These are phyloP conservation scores for Macrostomum lignano DNA, from an alignment of 1,140 invertebrate species.

Conservation along the genomic window DNA sequence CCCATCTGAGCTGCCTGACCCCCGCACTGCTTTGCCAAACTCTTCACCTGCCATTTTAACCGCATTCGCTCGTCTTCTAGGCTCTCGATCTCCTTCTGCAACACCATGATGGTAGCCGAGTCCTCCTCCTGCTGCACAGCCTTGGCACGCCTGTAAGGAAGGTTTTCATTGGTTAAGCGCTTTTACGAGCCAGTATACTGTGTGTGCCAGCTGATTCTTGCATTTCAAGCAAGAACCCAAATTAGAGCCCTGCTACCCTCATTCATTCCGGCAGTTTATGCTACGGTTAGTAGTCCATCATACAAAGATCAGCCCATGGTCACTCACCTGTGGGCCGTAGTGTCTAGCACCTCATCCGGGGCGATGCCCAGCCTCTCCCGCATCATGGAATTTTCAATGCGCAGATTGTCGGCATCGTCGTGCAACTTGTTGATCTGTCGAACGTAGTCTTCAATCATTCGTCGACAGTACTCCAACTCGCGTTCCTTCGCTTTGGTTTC, in stretches of 20 bases:
- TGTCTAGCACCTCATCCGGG: slow-evolving; percentile 30
- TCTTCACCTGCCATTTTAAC: slow-evolving; percentile 23
- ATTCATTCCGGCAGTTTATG: too few species aligned
- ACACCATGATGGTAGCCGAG: slow-evolving; percentile 20
- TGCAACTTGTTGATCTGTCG: slow-evolving; percentile 36
- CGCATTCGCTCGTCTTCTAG: slow-evolving; percentile 24
- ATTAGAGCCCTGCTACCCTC: too few species aligned
- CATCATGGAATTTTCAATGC: slow-evolving; percentile 7
- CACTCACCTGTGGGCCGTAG: slow-evolving; percentile 19
- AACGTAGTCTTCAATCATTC: slow-evolving; percentile 36
- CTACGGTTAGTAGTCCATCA: too few species aligned
- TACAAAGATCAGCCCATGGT: too few species aligned
- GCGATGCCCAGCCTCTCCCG: slow-evolving; percentile 37
- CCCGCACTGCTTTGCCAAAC: slow-evolving; percentile 21
- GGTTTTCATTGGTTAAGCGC: too few species aligned
- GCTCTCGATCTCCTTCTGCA: slow-evolving; percentile 23
- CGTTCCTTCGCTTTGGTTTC: slow-evolving; percentile 37
- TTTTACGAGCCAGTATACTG: too few species aligned
- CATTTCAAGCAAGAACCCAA: too few species aligned
- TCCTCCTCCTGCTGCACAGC: slow-evolving; percentile 29
- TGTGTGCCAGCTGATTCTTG: too few species aligned
- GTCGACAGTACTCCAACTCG: slow-evolving; percentile 17
- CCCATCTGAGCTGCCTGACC: too few species aligned
- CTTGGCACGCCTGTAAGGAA: too few species aligned
- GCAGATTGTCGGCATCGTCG: slow-evolving; percentile 34